Evolutionary conservation across 2,888 invertebrate genomes (phyloP).

Genomic region (Plebejus melissa): DNA sequence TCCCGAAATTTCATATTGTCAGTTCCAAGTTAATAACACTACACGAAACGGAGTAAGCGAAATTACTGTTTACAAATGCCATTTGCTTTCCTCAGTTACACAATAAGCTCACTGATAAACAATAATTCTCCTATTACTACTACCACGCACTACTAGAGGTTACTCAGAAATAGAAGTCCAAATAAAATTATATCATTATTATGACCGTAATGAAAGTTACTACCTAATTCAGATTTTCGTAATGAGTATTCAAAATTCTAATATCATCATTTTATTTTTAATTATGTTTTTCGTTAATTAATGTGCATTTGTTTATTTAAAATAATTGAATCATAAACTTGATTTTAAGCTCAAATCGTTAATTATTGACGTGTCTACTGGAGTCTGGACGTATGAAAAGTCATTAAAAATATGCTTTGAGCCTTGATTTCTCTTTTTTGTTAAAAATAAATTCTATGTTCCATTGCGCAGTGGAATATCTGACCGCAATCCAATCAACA

Average conservation of each 20-base stretch:
- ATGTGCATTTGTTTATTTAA: not conserved
- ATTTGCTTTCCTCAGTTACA: constrained; percentile 16
- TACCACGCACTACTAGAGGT: not conserved
- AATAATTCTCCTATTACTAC: not conserved
- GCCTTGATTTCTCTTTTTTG: not conserved
- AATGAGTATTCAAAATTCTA: not conserved
- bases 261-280: not conserved
- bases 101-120: constrained; percentile 17
- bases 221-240: not conserved
- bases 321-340: not conserved
- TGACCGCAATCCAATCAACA: constrained; percentile 19
- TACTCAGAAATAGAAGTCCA: not conserved
- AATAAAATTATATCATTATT: not conserved
- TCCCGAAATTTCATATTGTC: constrained; percentile 20
- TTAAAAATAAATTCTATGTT: not conserved
- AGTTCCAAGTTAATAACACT: constrained; percentile 6
- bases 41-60: not conserved
- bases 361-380: too few relatives aligned
- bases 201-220: not conserved
- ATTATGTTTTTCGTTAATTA: not conserved
- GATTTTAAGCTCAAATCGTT: not conserved
- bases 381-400: not conserved
- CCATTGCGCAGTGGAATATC: not conserved
- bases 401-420: not conserved
- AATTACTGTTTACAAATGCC: constrained; percentile 15